Base-by-base conservation (phyloP, 2,888 invertebrate genomes). In the Xylota segnis region DNA sequence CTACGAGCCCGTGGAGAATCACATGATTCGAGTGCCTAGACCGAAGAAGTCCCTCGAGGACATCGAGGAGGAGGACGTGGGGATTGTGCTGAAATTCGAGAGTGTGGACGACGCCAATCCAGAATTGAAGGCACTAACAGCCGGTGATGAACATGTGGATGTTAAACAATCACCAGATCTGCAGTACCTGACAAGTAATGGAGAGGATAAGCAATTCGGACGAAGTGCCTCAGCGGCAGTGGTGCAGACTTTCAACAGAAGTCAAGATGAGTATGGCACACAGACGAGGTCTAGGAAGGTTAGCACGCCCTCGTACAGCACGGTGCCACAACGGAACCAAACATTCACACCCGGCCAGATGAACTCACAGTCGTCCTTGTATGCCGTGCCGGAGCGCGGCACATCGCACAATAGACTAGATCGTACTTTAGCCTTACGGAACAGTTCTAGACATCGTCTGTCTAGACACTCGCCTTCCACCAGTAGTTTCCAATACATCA, bases 401-500 rank as follows among this genome's bases (percentile, higher is more conserved):
- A 89, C 90, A 2, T 92, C 91, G 34, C 91, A 89, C 32, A 90
- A 90, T 56, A 91, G 91, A 68, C 89, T 92, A 5, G 89, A 88
- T 63, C 89, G 89, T 6, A 65, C 88, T 5, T 77, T 87, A 65
- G 88, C 89, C 18, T 71, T 90, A 40, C 88, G 90, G 2, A 90
- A 91, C 0, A 94, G 92, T 40, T 92, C 91, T 0, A 89, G 90
- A 58, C 90, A 89, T 81, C 93, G 94, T 59, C 93, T 94, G 1
- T 95, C 95, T 0, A 94, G 94, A 89, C 94, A 95, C 0, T 96
- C 95, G 32, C 96, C 96, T 0, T 96, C 96, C 0, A 95, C 95
- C 0, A 96, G 96, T 43, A 96, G 96, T 59, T 96, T 97, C 88
- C 95, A 96, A 87, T 97, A 97, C 89, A 94, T 97, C 90, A 96